Evolutionary conservation across 37 sponge, comb jelly and placozoan species (phyloP), one percentile per base, ranked within the genome.

Genomic region (Diacarnus erythraeanus): DNA sequence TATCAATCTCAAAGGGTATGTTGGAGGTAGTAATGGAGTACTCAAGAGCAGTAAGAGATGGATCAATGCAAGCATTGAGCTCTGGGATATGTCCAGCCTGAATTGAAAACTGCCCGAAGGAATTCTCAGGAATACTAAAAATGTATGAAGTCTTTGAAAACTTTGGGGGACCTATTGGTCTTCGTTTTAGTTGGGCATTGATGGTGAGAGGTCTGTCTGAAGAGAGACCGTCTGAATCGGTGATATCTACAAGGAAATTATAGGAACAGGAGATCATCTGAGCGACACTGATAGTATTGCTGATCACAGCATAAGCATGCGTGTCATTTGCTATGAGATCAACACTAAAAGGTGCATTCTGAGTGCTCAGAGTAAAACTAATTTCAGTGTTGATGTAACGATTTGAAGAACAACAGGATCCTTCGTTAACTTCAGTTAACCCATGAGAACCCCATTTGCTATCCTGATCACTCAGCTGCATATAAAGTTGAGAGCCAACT

Each of bases 21-120:
- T 42, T 26, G 39, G 43, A 33, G 39, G 44, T 31, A 18, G 67
- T n/a, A 30, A 83, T 73, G 44, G 68, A 63, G 69, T 89, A 89
- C 42, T 60, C 17, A 34, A 82, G n/a, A 5, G 18, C 34, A 61
- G 44, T 34, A 0, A 75, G 71, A 8, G 37, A 4, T 0, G 81
- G 71, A 72, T 79, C 76, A 0, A 80, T 23, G 69, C 87, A 87
- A 43, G 82, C 67, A 69, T 87, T 80, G 20, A 71, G 51, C 42
- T 61, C 77, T 30, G 42, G 47, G 56, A 76, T 33, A 26, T 69
- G 75, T 21, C 42, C 30, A 4, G 87, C 76, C 44, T 22, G 35
- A 12, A 87, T 54, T 25, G 59, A 22, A 70, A 80, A 75, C 0
- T 57, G 60, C 18, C 2, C 5, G 26, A 64, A n/a, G 5, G 69